Conservation (phyloP, 2,113 vertebrate species). For the Gila orcuttii region DNA sequence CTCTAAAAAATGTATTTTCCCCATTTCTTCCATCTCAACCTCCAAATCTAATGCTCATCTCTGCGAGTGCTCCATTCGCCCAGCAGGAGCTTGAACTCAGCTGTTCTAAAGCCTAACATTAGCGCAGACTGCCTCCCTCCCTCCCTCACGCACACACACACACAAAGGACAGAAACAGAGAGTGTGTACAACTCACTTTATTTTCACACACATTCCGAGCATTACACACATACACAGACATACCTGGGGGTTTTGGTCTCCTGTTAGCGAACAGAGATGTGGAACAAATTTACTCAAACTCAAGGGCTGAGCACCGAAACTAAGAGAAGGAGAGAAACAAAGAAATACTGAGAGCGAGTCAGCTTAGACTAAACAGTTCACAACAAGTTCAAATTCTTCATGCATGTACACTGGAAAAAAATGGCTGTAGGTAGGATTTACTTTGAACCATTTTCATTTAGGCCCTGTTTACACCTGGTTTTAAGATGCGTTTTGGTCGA, state of each 20-base stretch:
- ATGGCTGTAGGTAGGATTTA: neutral
- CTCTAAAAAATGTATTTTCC: neutral
- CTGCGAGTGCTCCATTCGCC: neutral
- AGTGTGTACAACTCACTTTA: neutral
- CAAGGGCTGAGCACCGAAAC: slow-evolving; percentile 85
- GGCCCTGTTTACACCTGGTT: too few relatives aligned
- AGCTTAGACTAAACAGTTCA: neutral
- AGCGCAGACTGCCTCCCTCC: neutral
- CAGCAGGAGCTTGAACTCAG: slow-evolving; percentile 2
- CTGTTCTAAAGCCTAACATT: neutral
- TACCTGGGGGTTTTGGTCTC: slow-evolving; percentile 94
- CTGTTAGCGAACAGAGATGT: slow-evolving; percentile 85
- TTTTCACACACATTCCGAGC: slow-evolving; percentile 32
- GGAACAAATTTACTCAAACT: slow-evolving; percentile 92
- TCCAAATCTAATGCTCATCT: slow-evolving; percentile 1
- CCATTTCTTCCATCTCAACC: neutral
- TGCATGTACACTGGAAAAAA: neutral
- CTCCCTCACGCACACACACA: neutral
- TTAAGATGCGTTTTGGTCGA: too few relatives aligned
- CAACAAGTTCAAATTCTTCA: neutral
- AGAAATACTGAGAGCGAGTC: neutral
- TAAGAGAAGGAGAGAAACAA: slow-evolving; percentile 58
- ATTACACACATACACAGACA: slow-evolving; percentile 36
- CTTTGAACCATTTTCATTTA: too few relatives aligned
- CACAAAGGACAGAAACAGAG: slow-evolving; percentile 1